These are phyloP conservation scores for Falco rusticolus DNA, from an alignment of 2,797 vertebrate genomes.

Conservation along the genomic window DNA sequence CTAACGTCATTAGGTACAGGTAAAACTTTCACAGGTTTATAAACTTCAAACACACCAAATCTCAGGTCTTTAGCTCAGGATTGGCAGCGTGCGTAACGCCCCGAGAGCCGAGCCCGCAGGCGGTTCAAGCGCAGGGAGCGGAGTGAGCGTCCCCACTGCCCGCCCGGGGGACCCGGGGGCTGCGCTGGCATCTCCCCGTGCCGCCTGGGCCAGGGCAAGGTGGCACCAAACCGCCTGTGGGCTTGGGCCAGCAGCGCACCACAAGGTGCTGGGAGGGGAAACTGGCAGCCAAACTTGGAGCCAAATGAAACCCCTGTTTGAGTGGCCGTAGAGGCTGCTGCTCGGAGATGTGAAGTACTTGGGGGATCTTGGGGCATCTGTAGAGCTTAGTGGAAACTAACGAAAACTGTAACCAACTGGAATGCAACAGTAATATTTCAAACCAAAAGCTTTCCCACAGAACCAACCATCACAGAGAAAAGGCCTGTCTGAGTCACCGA, in stretches of 20 bases:
- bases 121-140: fast-evolving
- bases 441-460: fast-evolving
- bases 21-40: not conserved
- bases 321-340: fast-evolving
- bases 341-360: too few species aligned
- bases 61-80: fast-evolving
- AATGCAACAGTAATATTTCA: not conserved
- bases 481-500: fast-evolving
- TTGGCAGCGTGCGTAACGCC: fast-evolving
- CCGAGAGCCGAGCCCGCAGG: fast-evolving
- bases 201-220: fast-evolving
- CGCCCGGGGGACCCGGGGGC: fast-evolving
- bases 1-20: not conserved
- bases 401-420: fast-evolving
- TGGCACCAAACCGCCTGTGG: fast-evolving
- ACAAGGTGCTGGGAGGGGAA: too few species aligned
- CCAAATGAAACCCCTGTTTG: fast-evolving
- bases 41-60: fast-evolving
- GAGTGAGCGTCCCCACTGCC: not conserved
- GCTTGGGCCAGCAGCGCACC: too few species aligned
- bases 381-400: not conserved
- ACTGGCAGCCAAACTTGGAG: too few species aligned
- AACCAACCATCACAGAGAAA: fast-evolving
- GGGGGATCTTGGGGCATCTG: not conserved
- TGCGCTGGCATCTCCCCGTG: not conserved